Evolutionary conservation across 2,888 invertebrate species (phyloP).

Genomic region (Malachius bipustulatus): DNA sequence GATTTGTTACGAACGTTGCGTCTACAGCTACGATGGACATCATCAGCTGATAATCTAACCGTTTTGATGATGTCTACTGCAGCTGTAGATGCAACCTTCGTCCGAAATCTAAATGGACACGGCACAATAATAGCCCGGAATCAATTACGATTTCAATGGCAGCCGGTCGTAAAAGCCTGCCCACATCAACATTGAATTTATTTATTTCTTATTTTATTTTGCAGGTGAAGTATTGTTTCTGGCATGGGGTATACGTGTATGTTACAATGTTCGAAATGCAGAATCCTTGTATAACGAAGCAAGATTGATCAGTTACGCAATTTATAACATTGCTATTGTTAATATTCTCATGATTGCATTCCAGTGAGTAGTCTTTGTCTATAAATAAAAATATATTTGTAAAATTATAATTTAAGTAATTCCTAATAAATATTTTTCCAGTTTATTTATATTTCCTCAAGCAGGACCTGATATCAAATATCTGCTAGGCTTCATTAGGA

Average conservation of each 20-base stretch:
- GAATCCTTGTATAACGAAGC: slow-evolving; percentile 91
- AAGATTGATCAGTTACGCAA: slow-evolving; percentile 82
- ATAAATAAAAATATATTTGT: slow-evolving; percentile 5
- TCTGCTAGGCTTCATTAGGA: slow-evolving; percentile 79
- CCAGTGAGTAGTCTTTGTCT: slow-evolving; percentile 59
- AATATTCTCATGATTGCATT: slow-evolving; percentile 87
- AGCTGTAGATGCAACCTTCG: no score
- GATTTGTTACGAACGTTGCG: no score
- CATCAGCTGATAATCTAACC: no score
- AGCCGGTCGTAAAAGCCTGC: no score
- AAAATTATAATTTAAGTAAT: not conserved
- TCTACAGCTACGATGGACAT: no score
- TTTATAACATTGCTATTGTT: slow-evolving; percentile 87
- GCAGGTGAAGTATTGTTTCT: slow-evolving; percentile 65
- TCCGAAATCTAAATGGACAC: no score
- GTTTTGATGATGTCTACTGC: no score
- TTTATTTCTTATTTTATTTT: slow-evolving; percentile 27
- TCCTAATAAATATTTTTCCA: slow-evolving; percentile 35
- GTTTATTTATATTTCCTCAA: slow-evolving; percentile 71
- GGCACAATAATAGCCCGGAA: no score
- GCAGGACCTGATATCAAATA: slow-evolving; percentile 91
- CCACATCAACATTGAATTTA: no score
- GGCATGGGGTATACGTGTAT: slow-evolving; percentile 75
- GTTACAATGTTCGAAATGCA: slow-evolving; percentile 79
- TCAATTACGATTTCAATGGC: no score